A percentile compares a stretch with the other conserved stretches of the same genome.
phyloP scores from a whole-genome alignment of 2,888 invertebrate species.

The Halocaridina rubra region DNA sequence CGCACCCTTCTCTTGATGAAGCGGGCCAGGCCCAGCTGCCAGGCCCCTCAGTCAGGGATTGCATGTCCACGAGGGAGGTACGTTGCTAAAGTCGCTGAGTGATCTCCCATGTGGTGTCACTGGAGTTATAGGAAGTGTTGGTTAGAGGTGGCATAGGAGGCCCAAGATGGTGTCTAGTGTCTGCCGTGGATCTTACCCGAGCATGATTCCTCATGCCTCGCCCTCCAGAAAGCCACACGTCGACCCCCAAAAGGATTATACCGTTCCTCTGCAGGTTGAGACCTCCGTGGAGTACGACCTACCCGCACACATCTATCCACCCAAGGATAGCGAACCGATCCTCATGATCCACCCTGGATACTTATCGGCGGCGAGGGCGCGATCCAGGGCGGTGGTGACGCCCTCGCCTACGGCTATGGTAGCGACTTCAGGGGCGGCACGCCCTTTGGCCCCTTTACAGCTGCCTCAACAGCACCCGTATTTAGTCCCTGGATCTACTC shows the following conservation, averaged over 20 bases:
- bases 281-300: conserved; percentile 63
- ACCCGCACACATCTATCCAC: conserved; percentile 62
- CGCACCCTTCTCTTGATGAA: conserved; percentile 44
- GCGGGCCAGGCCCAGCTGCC: conserved; percentile 47
- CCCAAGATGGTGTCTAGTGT: conserved; percentile 61
- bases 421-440: conserved; percentile 45
- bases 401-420: conserved; percentile 49
- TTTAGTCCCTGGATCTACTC: too few species aligned
- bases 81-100: conserved; percentile 48
- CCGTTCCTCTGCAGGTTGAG: conserved; percentile 58
- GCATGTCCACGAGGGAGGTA: conserved; percentile 44
- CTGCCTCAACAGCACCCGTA: conserved; percentile 34
- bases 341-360: conserved; percentile 63
- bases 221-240: conserved; percentile 43
- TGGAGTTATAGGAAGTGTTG: conserved; percentile 48
- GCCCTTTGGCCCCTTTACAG: conserved; percentile 28
- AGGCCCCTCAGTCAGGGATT: conserved; percentile 50
- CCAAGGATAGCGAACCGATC: conserved; percentile 61
- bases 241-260: conserved; percentile 58
- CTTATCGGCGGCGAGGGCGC: conserved; percentile 42
- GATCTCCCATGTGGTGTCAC: conserved; percentile 59
- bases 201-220: conserved; percentile 57
- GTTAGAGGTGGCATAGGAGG: too few species aligned
- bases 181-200: conserved; percentile 54
- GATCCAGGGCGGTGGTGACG: conserved; percentile 48